Conservation (phyloP, 2,797 vertebrate genomes). For the Cuniculus paca region DNA sequence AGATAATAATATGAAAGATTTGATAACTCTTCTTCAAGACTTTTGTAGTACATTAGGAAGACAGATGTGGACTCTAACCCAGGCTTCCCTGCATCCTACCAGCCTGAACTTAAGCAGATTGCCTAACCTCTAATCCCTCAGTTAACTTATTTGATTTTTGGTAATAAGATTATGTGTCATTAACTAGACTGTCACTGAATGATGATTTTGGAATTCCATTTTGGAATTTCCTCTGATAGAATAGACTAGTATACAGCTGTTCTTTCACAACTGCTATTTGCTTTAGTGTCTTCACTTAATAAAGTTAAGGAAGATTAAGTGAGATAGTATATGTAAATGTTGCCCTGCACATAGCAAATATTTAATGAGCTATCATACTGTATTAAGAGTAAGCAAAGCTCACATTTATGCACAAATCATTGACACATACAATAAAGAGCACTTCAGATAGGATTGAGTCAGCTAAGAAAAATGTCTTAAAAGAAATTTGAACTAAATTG, state of each 20-base stretch:
- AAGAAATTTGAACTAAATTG: conserved; percentile 36
- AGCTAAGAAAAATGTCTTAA: conserved; percentile 25
- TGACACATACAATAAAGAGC: conserved; percentile 40
- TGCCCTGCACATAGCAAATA: background rate
- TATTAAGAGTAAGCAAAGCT: conserved; percentile 52
- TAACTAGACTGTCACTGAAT: background rate
- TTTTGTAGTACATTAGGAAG: background rate
- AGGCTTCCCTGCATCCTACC: background rate
- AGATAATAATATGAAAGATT: background rate
- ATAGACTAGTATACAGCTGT: background rate
- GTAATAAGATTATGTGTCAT: background rate
- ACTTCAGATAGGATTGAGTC: background rate
- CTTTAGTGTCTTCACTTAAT: background rate
- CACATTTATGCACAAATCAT: background rate
- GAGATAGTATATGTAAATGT: background rate
- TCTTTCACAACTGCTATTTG: background rate
- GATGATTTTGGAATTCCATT: background rate
- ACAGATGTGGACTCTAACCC: background rate
- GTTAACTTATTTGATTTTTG: background rate
- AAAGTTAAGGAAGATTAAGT: background rate
- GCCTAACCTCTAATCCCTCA: background rate
- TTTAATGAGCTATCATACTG: conserved; percentile 24
- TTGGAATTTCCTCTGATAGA: background rate
- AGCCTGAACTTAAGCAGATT: background rate
- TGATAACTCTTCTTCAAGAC: background rate